A percentile compares a stretch with the other conserved stretches of the same genome.
These are phyloP conservation scores for Actinia tenebrosa DNA, from an alignment of 64 coral and sea anemone species.

Conservation along the genomic window DNA sequence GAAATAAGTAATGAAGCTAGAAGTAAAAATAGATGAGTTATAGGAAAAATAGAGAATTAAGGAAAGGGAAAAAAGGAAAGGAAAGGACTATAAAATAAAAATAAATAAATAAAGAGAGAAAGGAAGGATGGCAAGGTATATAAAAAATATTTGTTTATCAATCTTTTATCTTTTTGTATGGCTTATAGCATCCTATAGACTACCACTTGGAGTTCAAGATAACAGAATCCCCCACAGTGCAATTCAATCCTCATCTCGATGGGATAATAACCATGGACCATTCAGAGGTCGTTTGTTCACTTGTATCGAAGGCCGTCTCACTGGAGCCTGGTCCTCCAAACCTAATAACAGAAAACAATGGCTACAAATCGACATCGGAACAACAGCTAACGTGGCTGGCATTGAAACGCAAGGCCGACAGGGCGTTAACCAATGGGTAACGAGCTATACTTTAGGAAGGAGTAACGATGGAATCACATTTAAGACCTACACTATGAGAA, in stretches of 20 bases:
- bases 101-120: too few relatives aligned
- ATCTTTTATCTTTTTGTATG: neutral
- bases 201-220: conserved; percentile 42
- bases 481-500: conserved; percentile 24
- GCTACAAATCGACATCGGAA: conserved; percentile 40
- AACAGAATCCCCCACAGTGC: conserved; percentile 27
- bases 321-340: conserved; percentile 45
- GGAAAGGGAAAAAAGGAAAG: too few relatives aligned
- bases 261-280: conserved; percentile 43
- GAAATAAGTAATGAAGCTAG: too few relatives aligned
- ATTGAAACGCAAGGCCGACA: conserved; percentile 51
- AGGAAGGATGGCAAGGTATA: too few relatives aligned
- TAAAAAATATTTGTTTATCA: neutral
- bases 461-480: conserved; percentile 43
- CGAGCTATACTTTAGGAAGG: conserved; percentile 9
- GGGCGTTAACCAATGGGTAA: conserved; percentile 52
- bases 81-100: too few relatives aligned
- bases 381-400: conserved; percentile 12
- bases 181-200: neutral
- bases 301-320: conserved; percentile 18
- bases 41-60: too few relatives aligned
- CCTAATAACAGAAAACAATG: conserved; percentile 46
- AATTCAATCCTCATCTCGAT: conserved; percentile 44
- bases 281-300: neutral
- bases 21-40: too few relatives aligned